Percentiles rank a stretch among this genome's conserved stretches.
Evolutionary conservation across 53 echinoderm and acorn worm species (phyloP).

Genomic region (Echinometra lucunter): DNA sequence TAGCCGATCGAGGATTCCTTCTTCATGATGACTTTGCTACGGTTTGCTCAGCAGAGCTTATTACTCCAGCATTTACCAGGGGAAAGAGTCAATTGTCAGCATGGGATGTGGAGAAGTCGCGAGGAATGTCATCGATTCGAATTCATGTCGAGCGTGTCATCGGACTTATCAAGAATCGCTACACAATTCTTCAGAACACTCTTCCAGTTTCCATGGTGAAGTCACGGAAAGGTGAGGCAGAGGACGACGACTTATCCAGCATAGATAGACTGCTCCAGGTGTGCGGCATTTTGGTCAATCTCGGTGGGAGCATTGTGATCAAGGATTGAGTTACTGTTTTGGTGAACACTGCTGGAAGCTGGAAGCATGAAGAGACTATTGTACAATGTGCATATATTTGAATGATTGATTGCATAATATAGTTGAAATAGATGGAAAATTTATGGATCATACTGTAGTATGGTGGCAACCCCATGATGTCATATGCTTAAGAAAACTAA

Average conservation of each 20-base stretch:
- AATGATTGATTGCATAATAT: neutral
- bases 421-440: neutral
- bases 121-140: conserved; percentile 61
- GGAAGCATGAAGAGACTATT: neutral
- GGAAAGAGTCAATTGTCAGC: conserved; percentile 72
- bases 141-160: conserved; percentile 79
- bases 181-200: conserved; percentile 66
- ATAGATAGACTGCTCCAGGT: conserved; percentile 64
- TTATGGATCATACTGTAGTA: neutral
- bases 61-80: conserved; percentile 68
- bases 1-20: conserved; percentile 71
- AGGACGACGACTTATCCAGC: conserved; percentile 45
- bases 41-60: conserved; percentile 60
- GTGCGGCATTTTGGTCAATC: conserved; percentile 62
- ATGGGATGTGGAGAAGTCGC: conserved; percentile 69
- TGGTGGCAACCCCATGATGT: neutral
- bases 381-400: neutral
- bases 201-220: conserved; percentile 69
- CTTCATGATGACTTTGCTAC: conserved; percentile 71
- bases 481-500: neutral
- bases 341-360: neutral
- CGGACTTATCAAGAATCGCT: conserved; percentile 73
- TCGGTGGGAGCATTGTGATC: conserved; percentile 72
- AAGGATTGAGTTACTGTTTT: conserved; percentile 59
- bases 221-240: conserved; percentile 68